Percentiles rank a stretch among this genome's conserved stretches.
phyloP scores from a whole-genome alignment of 2,797 vertebrate genomes.

The Hyperoplus immaculatus region DNA sequence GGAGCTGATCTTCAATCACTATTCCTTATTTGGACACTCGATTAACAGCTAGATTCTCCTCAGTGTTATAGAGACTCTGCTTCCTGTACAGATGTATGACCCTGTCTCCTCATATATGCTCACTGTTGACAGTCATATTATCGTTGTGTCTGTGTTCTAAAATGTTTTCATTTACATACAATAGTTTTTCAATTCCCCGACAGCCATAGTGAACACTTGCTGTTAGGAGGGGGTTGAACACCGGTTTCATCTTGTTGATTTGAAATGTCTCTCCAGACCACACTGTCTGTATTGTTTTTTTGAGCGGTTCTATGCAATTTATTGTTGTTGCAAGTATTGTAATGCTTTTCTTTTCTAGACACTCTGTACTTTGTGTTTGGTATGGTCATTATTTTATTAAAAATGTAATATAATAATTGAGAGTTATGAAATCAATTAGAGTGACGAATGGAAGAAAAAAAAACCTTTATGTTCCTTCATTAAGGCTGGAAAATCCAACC shows the following conservation, averaged over 20 bases:
- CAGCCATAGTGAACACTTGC: slow-evolving; percentile 72
- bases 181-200: slow-evolving; percentile 53
- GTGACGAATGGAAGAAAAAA: slow-evolving; percentile 29
- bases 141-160: slow-evolving; percentile 35
- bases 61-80: slow-evolving; percentile 26
- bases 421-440: slow-evolving; percentile 17
- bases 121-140: slow-evolving; percentile 36
- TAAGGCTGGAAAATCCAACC: slow-evolving; percentile 59
- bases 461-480: neutral
- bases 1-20: slow-evolving; percentile 1
- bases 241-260: slow-evolving; percentile 44
- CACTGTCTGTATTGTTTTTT: slow-evolving; percentile 65
- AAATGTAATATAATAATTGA: slow-evolving; percentile 73
- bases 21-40: neutral
- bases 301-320: slow-evolving; percentile 87
- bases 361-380: slow-evolving; percentile 81
- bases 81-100: slow-evolving; percentile 55
- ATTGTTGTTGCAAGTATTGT: slow-evolving; percentile 77
- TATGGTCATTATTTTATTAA: slow-evolving; percentile 87
- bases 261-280: slow-evolving; percentile 68
- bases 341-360: slow-evolving; percentile 74
- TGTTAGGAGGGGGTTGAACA: slow-evolving; percentile 46
- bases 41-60: slow-evolving; percentile 13
- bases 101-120: slow-evolving; percentile 33
- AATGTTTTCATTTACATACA: slow-evolving; percentile 58